These are phyloP conservation scores for Arion vulgaris DNA, from an alignment of 1,140 invertebrate species.

Conservation along the genomic window DNA sequence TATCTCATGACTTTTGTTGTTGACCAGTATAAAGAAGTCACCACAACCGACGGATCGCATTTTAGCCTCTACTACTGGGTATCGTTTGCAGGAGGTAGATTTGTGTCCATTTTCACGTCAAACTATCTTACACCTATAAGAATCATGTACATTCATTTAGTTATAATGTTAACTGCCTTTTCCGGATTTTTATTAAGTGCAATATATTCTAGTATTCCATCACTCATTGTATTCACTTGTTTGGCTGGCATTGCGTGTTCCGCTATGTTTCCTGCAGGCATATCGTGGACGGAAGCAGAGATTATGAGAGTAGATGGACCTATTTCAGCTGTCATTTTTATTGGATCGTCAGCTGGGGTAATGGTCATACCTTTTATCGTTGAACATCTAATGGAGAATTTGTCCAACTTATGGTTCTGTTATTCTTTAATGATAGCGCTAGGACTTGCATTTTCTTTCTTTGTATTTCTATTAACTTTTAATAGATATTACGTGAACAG, in stretches of 20 bases:
- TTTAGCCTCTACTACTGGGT: background rate
- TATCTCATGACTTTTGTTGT: conserved; percentile 52
- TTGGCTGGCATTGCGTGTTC: conserved; percentile 46
- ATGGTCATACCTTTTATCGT: conserved; percentile 46
- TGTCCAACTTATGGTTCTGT: conserved; percentile 49
- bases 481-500: no score
- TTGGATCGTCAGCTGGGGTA: conserved; percentile 38
- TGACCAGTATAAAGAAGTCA: background rate
- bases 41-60: background rate
- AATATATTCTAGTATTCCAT: background rate
- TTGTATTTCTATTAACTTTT: conserved; percentile 34
- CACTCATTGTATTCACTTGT: background rate
- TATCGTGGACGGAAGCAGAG: conserved; percentile 50
- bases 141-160: background rate
- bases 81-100: conserved; percentile 20
- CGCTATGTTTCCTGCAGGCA: conserved; percentile 46
- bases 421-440: conserved; percentile 46
- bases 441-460: conserved; percentile 25
- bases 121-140: background rate
- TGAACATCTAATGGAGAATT: conserved; percentile 50
- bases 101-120: conserved; percentile 6
- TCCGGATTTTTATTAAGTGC: conserved; percentile 10
- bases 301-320: conserved; percentile 47
- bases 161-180: background rate
- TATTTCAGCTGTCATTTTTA: conserved; percentile 48